A percentile compares a stretch with the other conserved stretches of the same genome.
Conservation (phyloP, 1,140 invertebrate species). For the Dreissena polymorpha region DNA sequence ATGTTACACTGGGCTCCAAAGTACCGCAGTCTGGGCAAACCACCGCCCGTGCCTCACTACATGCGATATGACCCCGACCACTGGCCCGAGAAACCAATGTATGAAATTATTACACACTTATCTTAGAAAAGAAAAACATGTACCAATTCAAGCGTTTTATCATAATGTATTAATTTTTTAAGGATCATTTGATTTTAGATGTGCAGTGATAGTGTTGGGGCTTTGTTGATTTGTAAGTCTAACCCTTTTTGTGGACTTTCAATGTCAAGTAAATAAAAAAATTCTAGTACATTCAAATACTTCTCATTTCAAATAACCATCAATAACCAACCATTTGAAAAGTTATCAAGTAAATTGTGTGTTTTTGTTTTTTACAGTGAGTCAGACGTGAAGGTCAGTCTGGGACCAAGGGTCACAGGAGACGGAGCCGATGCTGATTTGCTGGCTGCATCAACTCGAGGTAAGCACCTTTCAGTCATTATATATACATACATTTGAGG, state of each 20-base stretch:
- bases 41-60: slow-evolving; percentile 73
- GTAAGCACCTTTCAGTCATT: slow-evolving; percentile 4
- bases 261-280: no score
- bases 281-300: no score
- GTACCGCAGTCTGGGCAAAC: slow-evolving; percentile 73
- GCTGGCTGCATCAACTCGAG: slow-evolving; percentile 4
- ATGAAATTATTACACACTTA: slow-evolving; percentile 9
- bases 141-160: no score
- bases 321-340: no score
- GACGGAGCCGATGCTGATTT: slow-evolving; percentile 66
- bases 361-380: slow-evolving; percentile 44
- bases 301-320: no score
- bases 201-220: no score
- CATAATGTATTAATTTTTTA: no score
- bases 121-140: not conserved
- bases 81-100: slow-evolving; percentile 70
- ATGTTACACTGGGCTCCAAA: slow-evolving; percentile 77
- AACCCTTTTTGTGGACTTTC: no score
- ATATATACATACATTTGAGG: no score
- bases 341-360: not conserved
- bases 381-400: slow-evolving; percentile 21
- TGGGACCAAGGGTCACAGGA: slow-evolving; percentile 56
- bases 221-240: no score
- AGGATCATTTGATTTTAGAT: no score
- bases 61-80: slow-evolving; percentile 72